Base-by-base conservation (phyloP, 1,140 invertebrate genomes). In the Anagrus nilaparvatae region DNA sequence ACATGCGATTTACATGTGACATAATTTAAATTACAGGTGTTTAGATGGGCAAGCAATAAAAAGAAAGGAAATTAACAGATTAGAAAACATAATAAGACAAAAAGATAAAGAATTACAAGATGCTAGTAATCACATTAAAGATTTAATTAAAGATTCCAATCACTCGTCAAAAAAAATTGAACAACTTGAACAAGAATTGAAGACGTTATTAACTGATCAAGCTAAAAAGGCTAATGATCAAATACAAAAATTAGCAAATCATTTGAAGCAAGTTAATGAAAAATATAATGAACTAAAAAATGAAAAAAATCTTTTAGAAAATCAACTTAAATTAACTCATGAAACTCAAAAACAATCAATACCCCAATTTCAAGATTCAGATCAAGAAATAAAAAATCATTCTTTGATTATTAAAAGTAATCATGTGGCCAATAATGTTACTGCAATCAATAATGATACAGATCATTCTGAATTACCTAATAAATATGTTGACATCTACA, bases 161-260 rank as follows among this genome's bases (percentile, higher is more conserved):
- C 50, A 46, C 19, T 54, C 59, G 19, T 52, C 51, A 7, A 57
- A 62, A 41, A 56, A 59, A 31, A 51, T 55, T 10, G 55, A 50
- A 13, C 58, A 63, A 44, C 41, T 67, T 7, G 62, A 67, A n/a
- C 37, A 52, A 19, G 61, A 67, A 46, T 47, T 67, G 1, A 65
- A 60, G 40, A 58, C 52, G 38, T 43, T 64, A 16, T 47, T 65
- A 8, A 59, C 57, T 0, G 61, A 67, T 5, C 44, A 64, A 41
- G 55, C 60, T 6, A 40, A 51, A 10, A 65, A 65, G 43, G 61
- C 61, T 1, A 56, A 63, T 28, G 41, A 49, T 23, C 52, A 64
- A 43, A 64, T 67, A 47, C 52, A 64, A 44, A 59, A 58, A 27
- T 36, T 67, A 5, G 60, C 61, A 1, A 50, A 59, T 40, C 58